phyloP scores from a whole-genome alignment of 2,113 vertebrate genomes.

The Ivindomyrus marchei region DNA sequence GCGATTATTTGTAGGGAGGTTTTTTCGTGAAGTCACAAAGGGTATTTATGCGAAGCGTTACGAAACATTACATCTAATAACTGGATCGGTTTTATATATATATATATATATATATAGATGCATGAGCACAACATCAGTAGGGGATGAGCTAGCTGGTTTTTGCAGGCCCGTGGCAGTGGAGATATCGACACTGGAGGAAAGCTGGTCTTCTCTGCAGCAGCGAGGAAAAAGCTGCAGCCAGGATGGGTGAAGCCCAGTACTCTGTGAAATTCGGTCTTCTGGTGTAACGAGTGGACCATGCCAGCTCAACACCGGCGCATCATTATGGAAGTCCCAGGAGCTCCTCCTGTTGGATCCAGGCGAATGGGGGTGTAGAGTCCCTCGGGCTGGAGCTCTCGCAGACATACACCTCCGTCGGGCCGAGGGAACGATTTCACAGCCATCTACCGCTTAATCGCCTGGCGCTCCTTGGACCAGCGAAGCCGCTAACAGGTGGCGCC shows the following conservation, averaged over 20 bases:
- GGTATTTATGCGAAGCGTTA: background rate
- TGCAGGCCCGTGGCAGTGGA: background rate
- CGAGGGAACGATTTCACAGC: background rate
- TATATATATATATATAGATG: background rate
- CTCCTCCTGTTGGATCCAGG: background rate
- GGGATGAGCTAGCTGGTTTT: background rate
- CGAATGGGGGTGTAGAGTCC: slow-evolving; percentile 5
- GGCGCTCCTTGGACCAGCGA: background rate
- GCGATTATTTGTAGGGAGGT: background rate
- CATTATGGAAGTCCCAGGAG: background rate
- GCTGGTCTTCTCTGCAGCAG: background rate
- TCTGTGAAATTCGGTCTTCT: background rate
- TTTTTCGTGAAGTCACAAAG: background rate
- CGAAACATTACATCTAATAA: background rate
- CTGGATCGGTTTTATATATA: background rate
- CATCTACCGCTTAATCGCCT: slow-evolving; percentile 7
- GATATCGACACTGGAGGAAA: background rate
- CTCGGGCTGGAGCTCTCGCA: background rate
- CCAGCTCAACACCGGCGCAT: background rate
- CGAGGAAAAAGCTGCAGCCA: background rate
- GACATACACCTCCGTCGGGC: background rate
- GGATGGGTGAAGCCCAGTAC: background rate
- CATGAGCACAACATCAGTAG: background rate
- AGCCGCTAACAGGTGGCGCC: background rate
- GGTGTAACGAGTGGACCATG: background rate